Conservation (phyloP, 2,797 vertebrate genomes). For the Tachyglossus aculeatus region DNA sequence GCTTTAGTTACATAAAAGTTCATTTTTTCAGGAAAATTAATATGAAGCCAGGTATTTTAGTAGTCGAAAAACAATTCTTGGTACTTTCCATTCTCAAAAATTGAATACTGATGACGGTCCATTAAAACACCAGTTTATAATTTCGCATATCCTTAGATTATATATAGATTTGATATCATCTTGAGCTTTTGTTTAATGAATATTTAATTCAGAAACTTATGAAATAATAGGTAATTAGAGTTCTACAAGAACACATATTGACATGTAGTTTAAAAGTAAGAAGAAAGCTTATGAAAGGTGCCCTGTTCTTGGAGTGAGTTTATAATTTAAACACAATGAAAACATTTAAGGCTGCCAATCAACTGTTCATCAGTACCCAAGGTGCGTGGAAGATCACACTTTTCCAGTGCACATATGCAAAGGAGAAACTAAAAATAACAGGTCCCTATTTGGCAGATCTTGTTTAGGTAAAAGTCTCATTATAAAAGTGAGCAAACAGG, state of each 20-base stretch:
- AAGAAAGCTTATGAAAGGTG: conserved; percentile 46
- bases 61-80: conserved; percentile 12
- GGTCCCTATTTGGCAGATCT: conserved; percentile 17
- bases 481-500: background rate
- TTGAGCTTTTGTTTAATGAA: conserved; percentile 56
- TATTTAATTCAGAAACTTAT: conserved; percentile 52
- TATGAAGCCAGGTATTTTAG: conserved; percentile 22
- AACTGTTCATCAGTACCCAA: conserved; percentile 54
- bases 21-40: conserved; percentile 28
- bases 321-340: conserved; percentile 60
- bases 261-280: conserved; percentile 46
- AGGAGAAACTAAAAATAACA: conserved; percentile 56
- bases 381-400: conserved; percentile 13
- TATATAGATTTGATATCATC: conserved; percentile 46
- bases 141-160: conserved; percentile 28
- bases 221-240: conserved; percentile 59
- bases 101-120: conserved; percentile 5
- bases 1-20: conserved; percentile 17
- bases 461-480: conserved; percentile 42
- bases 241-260: conserved; percentile 58
- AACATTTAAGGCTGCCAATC: conserved; percentile 55
- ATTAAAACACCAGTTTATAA: conserved; percentile 28
- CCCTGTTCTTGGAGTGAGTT: conserved; percentile 52
- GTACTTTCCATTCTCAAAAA: conserved; percentile 9
- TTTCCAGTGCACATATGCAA: conserved; percentile 37